phyloP scores from a whole-genome alignment of 64 coral and sea anemone species.

The Catalaphyllia jardinei region DNA sequence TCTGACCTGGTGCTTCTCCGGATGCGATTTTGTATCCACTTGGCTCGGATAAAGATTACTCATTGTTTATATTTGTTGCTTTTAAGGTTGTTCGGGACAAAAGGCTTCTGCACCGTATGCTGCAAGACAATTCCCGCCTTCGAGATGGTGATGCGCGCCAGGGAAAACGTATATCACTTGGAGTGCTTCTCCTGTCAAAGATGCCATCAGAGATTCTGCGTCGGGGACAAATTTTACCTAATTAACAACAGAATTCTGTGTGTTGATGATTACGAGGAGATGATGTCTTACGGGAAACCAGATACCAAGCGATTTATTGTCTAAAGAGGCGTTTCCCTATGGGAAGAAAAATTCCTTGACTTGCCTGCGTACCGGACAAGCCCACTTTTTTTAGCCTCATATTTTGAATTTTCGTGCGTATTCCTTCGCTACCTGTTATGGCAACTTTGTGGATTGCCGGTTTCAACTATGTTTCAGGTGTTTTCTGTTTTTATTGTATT shows the following conservation, averaged over 20 bases:
- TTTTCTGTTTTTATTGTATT: too few relatives aligned
- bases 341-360: too few relatives aligned
- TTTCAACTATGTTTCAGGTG: too few relatives aligned
- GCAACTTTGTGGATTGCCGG: too few relatives aligned
- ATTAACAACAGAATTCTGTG: constrained; percentile 97
- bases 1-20: constrained; percentile 12
- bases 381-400: neutral
- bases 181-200: constrained; percentile 98
- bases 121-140: constrained; percentile 97
- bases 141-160: constrained; percentile 98
- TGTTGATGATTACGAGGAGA: constrained; percentile 94
- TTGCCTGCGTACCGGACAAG: neutral
- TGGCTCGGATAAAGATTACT: neutral
- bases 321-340: neutral
- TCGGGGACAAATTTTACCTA: constrained; percentile 98
- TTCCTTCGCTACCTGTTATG: neutral
- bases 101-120: constrained; percentile 93
- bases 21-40: constrained; percentile 4
- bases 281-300: constrained; percentile 79
- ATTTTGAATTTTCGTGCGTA: constrained; percentile 7
- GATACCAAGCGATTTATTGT: constrained; percentile 50
- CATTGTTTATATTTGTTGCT: constrained; percentile 43
- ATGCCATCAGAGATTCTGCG: constrained; percentile 96
- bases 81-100: constrained; percentile 87
- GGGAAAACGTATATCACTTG: constrained; percentile 95